Percentiles rank a stretch among this genome's conserved stretches.
Conservation (phyloP, 1,140 invertebrate species). For the Aphidius ervi region DNA sequence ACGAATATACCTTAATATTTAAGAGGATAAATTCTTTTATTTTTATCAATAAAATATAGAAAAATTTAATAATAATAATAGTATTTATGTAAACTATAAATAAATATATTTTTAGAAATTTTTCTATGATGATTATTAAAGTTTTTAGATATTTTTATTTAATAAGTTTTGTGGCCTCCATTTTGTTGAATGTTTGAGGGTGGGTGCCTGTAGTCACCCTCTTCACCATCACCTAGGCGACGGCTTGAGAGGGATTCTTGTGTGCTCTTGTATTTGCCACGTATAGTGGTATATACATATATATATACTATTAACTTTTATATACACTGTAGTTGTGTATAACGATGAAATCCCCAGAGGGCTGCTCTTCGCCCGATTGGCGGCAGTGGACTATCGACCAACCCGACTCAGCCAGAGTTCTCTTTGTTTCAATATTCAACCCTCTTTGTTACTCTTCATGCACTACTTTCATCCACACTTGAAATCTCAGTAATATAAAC, state of each 20-base stretch:
- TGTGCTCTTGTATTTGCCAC: not conserved
- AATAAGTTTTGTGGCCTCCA: no score
- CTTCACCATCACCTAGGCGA: slow-evolving; percentile 5
- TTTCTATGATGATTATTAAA: no score
- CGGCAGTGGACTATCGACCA: slow-evolving; percentile 22
- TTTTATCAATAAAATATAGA: not conserved
- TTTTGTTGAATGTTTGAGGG: no score
- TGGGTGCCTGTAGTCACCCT: no score
- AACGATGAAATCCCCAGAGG: slow-evolving; percentile 8
- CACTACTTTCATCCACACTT: not conserved
- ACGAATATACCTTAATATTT: not conserved
- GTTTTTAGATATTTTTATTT: no score
- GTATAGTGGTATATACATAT: not conserved
- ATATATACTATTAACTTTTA: not conserved
- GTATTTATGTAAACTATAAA: no score
- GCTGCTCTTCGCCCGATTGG: slow-evolving; percentile 22
- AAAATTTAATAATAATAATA: slow-evolving; percentile 2
- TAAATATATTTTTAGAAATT: no score
- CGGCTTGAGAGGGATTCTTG: slow-evolving; percentile 3
- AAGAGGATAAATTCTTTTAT: not conserved
- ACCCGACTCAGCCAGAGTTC: slow-evolving; percentile 25
- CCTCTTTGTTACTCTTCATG: not conserved
- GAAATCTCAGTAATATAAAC: not conserved
- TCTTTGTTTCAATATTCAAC: slow-evolving; percentile 15
- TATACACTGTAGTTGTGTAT: not conserved